A percentile compares a stretch with the other conserved stretches of the same genome.
Conservation (phyloP, 2,113 vertebrate species). For the Gambusia holbrooki region DNA sequence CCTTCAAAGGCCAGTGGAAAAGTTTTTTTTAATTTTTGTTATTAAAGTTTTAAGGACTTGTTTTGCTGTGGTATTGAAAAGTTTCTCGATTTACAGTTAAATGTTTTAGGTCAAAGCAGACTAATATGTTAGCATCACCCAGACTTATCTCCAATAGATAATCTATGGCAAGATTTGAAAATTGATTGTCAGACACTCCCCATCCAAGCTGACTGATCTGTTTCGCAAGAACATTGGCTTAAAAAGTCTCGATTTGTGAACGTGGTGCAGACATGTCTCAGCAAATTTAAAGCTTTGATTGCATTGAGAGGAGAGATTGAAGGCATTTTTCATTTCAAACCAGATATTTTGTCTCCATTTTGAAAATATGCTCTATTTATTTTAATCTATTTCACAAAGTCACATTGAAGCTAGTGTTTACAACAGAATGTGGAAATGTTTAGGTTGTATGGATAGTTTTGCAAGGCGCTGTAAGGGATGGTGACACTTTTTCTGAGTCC, state of each 20-base stretch:
- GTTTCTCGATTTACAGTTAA: background rate
- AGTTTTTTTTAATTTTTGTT: too few relatives aligned
- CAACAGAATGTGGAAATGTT: background rate
- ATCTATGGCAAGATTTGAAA: background rate
- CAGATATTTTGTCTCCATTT: background rate
- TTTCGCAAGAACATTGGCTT: background rate
- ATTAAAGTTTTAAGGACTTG: too few relatives aligned
- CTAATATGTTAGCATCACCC: background rate
- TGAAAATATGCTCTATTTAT: background rate
- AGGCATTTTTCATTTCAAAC: background rate
- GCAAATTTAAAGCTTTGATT: background rate
- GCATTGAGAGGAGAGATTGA: background rate
- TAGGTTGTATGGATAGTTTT: too few relatives aligned
- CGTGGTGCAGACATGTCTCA: background rate
- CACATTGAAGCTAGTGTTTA: background rate
- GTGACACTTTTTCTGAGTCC: constrained; percentile 45
- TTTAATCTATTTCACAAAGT: background rate
- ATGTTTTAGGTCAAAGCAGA: background rate
- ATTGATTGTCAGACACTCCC: background rate
- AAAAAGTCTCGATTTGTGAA: background rate
- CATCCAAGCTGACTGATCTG: background rate
- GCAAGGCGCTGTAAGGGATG: constrained; percentile 23
- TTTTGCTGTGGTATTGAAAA: too few relatives aligned
- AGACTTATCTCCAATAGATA: background rate
- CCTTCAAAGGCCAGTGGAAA: background rate